These are phyloP conservation scores for Geococcyx californianus DNA, from an alignment of 2,113 vertebrate species.

Conservation along the genomic window DNA sequence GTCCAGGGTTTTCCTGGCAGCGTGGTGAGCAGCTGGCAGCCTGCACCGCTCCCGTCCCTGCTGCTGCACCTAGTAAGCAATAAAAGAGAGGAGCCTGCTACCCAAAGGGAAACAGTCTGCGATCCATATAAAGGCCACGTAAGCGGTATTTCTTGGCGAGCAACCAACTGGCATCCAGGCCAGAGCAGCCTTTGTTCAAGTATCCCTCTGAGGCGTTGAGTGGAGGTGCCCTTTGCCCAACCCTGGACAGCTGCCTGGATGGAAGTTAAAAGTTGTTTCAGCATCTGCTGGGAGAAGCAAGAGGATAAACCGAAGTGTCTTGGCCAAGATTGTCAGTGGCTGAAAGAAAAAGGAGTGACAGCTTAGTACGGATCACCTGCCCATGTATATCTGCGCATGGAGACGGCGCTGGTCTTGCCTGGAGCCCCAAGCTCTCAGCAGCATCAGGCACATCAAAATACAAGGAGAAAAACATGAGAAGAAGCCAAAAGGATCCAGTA, in stretches of 20 bases:
- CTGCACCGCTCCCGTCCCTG: neutral
- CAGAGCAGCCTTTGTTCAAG: neutral
- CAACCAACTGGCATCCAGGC: neutral
- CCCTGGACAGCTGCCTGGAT: neutral
- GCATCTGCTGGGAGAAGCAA: neutral
- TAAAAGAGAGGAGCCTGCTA: constrained; percentile 10
- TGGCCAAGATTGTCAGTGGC: neutral
- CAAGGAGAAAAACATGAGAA: neutral
- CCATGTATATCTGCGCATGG: neutral
- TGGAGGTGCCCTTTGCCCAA: neutral
- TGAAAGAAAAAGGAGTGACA: neutral
- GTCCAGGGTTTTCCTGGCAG: constrained; percentile 25
- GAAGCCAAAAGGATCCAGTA: neutral
- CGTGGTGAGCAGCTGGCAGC: neutral
- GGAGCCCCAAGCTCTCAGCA: neutral
- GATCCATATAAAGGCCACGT: neutral
- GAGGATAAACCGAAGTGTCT: neutral
- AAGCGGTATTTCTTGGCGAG: neutral
- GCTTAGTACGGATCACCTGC: neutral
- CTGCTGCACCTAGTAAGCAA: neutral
- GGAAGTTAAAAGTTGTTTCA: neutral
- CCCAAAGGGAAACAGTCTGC: constrained; percentile 36
- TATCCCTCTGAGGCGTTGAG: neutral
- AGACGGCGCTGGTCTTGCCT: neutral
- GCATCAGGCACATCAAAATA: neutral